Conservation (phyloP, 2,888 invertebrate species). For the Lasioglossum calceatum region DNA sequence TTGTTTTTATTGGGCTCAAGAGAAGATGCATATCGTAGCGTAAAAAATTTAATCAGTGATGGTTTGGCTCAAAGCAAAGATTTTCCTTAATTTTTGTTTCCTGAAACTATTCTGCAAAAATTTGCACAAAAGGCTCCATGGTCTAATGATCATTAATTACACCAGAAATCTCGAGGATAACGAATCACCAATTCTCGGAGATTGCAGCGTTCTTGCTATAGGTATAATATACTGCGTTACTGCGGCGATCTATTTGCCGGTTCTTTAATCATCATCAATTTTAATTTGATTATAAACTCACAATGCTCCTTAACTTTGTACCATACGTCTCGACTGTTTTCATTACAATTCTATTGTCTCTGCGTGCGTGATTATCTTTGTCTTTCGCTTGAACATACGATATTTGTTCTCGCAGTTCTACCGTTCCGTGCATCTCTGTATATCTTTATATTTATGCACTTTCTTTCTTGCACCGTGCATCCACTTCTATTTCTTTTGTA, state of each 20-base stretch:
- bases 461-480: neutral
- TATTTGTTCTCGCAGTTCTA: neutral
- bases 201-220: neutral
- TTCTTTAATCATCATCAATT: constrained; percentile 6
- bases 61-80: neutral
- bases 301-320: constrained; percentile 4
- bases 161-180: neutral
- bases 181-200: neutral
- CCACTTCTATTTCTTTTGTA: neutral
- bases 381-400: neutral
- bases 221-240: constrained; percentile 1
- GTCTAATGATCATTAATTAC: neutral
- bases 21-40: too few relatives aligned
- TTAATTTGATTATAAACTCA: constrained; percentile 6
- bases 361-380: neutral
- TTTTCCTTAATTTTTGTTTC: neutral
- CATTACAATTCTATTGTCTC: neutral
- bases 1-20: neutral
- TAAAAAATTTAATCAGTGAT: too few relatives aligned
- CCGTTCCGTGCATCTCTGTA: neutral
- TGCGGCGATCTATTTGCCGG: neutral
- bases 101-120: neutral
- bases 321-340: neutral
- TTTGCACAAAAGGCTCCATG: neutral
- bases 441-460: neutral